Evolutionary conservation across 2,888 invertebrate species (phyloP).

Genomic region (Ennomos fuscantarius): DNA sequence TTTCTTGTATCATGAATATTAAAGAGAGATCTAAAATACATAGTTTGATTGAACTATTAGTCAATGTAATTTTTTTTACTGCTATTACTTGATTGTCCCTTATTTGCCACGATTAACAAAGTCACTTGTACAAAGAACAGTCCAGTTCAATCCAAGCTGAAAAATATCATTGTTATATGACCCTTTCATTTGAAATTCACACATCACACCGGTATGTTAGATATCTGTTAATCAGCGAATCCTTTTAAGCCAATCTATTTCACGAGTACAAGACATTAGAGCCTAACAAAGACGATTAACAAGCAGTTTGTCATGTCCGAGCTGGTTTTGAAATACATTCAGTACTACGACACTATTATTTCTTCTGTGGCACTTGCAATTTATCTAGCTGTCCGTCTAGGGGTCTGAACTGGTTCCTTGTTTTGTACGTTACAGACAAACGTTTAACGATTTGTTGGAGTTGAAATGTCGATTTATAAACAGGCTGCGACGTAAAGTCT

Average conservation of each 20-base stretch:
- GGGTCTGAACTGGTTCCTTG: constrained; percentile 39
- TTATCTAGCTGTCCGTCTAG: constrained; percentile 37
- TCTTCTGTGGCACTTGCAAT: constrained; percentile 28
- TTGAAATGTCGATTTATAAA: constrained; percentile 31
- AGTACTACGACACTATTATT: constrained; percentile 12
- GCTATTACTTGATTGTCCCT: constrained; percentile 16
- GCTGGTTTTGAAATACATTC: constrained; percentile 44
- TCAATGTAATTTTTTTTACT: background rate
- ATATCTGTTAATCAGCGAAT: constrained; percentile 44
- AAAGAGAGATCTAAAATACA: too few relatives aligned
- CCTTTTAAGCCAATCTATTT: constrained; percentile 68
- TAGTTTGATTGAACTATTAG: background rate
- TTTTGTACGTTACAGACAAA: constrained; percentile 35
- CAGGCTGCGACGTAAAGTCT: constrained; percentile 23
- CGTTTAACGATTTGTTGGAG: constrained; percentile 42
- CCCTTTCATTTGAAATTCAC: constrained; percentile 48
- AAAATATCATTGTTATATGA: constrained; percentile 41
- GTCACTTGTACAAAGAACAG: constrained; percentile 24
- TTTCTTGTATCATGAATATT: too few relatives aligned
- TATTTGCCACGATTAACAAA: constrained; percentile 8
- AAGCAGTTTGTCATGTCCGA: constrained; percentile 69
- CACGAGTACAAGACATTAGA: constrained; percentile 62
- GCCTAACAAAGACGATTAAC: constrained; percentile 73
- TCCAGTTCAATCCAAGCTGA: constrained; percentile 44
- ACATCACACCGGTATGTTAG: constrained; percentile 39